Base-by-base conservation (phyloP, 2,888 invertebrate species). In the Scaptomyza cyrtandrae region DNA sequence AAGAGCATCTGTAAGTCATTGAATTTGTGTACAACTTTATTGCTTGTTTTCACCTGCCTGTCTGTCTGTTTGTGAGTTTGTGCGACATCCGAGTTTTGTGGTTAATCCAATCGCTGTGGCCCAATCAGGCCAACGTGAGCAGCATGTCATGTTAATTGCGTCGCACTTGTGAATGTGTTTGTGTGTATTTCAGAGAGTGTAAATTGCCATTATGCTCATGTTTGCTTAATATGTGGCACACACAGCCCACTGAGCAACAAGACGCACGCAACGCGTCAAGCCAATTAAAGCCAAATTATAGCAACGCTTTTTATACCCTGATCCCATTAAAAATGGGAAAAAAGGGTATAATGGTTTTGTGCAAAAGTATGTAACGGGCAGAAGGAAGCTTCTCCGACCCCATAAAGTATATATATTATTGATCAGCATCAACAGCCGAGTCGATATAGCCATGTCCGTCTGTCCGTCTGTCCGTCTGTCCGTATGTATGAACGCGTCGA, bases 81-180 rank as follows among this genome's bases (percentile, higher is more conserved):
- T 60, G 61, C 61, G 60, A 59, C 68, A 72, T 68, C 60, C 56
- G 58, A 59, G 82, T 72, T 70, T 76, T 86, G 84, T 66, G 86
- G 86, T 86, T 87, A 82, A 85, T 86, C 76, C 86, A 80, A 78
- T 83, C 71, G 78, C 56, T 71, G 61, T 66, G 58, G 69, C 60
- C 85, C 84, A 85, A 86, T 87, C 84, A 85, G 80, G 75, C 82
- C 75, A 68, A 70, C 75, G 85, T 81, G 76, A 75, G 75, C 87
- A 70, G 78, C 75, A 83, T 87, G 86, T 85, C 86, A 87, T 87
- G 83, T 85, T 85, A 85, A 85, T 85, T 83, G 83, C 80, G 70
- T 59, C 49, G 49, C 45, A 63, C 27, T 14, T 39, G 29, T 50
- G 10, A n/a, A 35, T 46, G 27, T 16, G 7, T 49, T 53, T 29